Percentiles rank a stretch among this genome's conserved stretches.
phyloP scores from a whole-genome alignment of 2,888 invertebrate genomes.

The Xiphydria camelus region DNA sequence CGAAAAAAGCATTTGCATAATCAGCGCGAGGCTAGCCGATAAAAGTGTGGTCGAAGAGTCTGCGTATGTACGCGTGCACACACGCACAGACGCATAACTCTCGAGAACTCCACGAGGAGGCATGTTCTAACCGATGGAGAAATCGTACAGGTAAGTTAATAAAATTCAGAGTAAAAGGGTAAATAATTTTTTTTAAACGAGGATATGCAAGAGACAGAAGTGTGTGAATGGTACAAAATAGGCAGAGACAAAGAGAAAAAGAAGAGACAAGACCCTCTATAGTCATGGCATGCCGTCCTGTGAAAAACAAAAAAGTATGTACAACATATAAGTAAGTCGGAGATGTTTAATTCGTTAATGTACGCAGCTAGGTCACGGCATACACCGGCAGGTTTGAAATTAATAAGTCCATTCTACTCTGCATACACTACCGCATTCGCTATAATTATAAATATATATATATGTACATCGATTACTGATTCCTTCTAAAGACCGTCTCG shows the following conservation, averaged over 20 bases:
- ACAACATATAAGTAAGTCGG: not conserved
- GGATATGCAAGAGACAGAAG: not conserved
- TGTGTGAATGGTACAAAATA: too few species aligned
- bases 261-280: constrained; percentile 31
- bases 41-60: too few species aligned
- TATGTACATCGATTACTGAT: too few species aligned
- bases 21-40: too few species aligned
- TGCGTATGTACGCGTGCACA: too few species aligned
- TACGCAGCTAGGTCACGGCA: not conserved
- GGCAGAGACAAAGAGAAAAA: constrained; percentile 18
- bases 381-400: constrained; percentile 1
- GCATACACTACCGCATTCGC: constrained; percentile 21
- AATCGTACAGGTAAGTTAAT: not conserved
- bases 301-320: constrained; percentile 17
- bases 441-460: too few species aligned
- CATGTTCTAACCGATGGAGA: not conserved
- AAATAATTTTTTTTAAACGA: too few species aligned
- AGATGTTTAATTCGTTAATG: not conserved
- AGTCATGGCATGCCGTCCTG: constrained; percentile 37
- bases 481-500: too few species aligned
- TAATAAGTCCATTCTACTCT: constrained; percentile 15
- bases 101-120: not conserved
- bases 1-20: not conserved
- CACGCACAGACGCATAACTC: too few species aligned
- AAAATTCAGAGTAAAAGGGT: too few species aligned